These are phyloP conservation scores for Meteorus sp. DNA, from an alignment of 1,140 invertebrate genomes.

Conservation along the genomic window DNA sequence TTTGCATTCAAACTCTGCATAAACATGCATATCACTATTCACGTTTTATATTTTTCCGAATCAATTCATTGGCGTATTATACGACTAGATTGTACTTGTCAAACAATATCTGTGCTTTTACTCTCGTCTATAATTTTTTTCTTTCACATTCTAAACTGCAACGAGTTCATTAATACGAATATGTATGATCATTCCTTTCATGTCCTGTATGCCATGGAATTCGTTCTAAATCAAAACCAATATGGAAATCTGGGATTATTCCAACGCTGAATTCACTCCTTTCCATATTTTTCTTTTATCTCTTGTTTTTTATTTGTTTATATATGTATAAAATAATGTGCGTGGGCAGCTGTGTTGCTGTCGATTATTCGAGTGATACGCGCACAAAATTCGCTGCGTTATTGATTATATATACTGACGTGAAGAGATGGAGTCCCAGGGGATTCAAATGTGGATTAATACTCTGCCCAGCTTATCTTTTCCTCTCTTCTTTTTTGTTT, in stretches of 20 bases:
- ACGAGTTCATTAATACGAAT: neutral
- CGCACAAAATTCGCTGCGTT: neutral
- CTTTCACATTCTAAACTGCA: too few relatives aligned
- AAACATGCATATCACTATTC: neutral
- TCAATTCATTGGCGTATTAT: too few relatives aligned
- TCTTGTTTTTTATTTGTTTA: too few relatives aligned
- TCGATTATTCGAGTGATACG: slow-evolving; percentile 7
- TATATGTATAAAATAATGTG: too few relatives aligned
- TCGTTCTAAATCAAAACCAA: slow-evolving; percentile 1
- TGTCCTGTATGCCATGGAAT: neutral
- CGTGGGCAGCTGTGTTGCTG: neutral
- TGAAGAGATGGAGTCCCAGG: too few relatives aligned
- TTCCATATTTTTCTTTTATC: neutral
- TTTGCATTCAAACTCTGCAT: slow-evolving; percentile 1
- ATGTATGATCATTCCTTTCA: neutral
- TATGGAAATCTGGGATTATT: neutral
- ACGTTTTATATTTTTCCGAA: neutral
- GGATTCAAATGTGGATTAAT: too few relatives aligned
- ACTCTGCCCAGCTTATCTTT: too few relatives aligned
- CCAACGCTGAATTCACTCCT: neutral
- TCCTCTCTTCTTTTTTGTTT: too few relatives aligned
- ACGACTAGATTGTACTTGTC: too few relatives aligned
- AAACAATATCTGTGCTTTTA: too few relatives aligned
- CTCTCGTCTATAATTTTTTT: too few relatives aligned
- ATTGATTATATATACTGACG: too few relatives aligned